phyloP scores from a whole-genome alignment of 2,797 vertebrate species.

The Tachyglossus aculeatus region DNA sequence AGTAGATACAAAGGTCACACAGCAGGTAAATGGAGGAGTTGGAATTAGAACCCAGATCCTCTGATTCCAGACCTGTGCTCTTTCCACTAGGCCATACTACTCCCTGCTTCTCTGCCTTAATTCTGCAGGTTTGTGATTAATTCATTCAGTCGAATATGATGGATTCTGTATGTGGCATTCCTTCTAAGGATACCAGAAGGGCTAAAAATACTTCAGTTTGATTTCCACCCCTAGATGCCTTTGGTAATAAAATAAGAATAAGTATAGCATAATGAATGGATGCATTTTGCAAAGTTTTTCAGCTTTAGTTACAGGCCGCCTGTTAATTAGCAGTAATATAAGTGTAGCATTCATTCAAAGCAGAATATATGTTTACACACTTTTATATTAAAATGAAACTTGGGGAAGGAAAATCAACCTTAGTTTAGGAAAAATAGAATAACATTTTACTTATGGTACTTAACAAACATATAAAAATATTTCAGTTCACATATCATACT shows the following conservation, averaged over 20 bases:
- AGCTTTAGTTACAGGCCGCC: not conserved
- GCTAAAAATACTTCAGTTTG: conserved; percentile 9
- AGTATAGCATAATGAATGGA: not conserved
- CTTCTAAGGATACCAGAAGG: conserved; percentile 27
- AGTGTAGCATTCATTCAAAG: not conserved
- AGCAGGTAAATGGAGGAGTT: too few species aligned
- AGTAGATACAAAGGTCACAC: too few species aligned
- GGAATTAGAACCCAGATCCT: too few species aligned
- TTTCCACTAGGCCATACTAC: too few species aligned
- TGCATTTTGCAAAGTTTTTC: not conserved
- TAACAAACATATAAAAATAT: too few species aligned
- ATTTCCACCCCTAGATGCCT: not conserved
- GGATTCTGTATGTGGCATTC: not conserved
- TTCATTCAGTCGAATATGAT: not conserved
- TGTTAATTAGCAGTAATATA: too few species aligned
- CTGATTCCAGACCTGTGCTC: too few species aligned
- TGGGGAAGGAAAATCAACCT: too few species aligned
- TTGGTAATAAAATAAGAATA: not conserved
- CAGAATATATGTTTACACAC: not conserved
- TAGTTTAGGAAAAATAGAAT: too few species aligned
- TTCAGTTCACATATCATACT: too few species aligned
- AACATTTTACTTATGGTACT: too few species aligned
- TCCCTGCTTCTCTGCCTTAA: too few species aligned
- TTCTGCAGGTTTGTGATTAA: not conserved
- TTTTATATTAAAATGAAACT: not conserved